Conservation (phyloP, 2,113 vertebrate genomes). For the Macquaria ambigua region DNA sequence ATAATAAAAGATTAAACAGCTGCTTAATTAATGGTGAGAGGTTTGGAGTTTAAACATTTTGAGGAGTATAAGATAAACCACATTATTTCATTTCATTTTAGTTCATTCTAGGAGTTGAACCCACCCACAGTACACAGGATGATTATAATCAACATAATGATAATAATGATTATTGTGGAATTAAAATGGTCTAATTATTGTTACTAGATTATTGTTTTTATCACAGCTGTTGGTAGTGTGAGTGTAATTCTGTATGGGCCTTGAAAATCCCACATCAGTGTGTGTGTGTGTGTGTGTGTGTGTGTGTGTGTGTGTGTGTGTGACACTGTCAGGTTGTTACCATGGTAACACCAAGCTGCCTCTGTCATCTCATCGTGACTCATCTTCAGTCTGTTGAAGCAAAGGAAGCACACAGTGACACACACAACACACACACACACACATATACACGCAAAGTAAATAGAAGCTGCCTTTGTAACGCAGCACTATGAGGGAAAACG, state of each 20-base stretch:
- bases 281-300: slow-evolving; percentile 10
- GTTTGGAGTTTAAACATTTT: too few relatives aligned
- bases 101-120: neutral
- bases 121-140: neutral
- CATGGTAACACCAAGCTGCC: too few relatives aligned
- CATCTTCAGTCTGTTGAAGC: slow-evolving; percentile 18
- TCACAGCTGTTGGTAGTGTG: neutral
- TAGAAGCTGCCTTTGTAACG: neutral
- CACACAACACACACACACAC: slow-evolving; percentile 3
- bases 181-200: neutral
- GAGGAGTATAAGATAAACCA: neutral
- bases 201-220: neutral
- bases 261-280: neutral
- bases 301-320: neutral
- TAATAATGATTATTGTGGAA: too few relatives aligned
- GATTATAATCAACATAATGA: neutral
- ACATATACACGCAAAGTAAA: neutral
- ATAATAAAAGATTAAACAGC: neutral
- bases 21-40: neutral
- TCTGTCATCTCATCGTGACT: slow-evolving; percentile 9
- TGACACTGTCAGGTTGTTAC: neutral
- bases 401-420: slow-evolving; percentile 18
- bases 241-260: neutral
- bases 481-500: neutral
- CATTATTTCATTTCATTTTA: neutral